A percentile compares a stretch with the other conserved stretches of the same genome.
These are phyloP conservation scores for Eucidaris tribuloides DNA, from an alignment of 35 echinoderm and acorn worm genomes.

Conservation along the genomic window DNA sequence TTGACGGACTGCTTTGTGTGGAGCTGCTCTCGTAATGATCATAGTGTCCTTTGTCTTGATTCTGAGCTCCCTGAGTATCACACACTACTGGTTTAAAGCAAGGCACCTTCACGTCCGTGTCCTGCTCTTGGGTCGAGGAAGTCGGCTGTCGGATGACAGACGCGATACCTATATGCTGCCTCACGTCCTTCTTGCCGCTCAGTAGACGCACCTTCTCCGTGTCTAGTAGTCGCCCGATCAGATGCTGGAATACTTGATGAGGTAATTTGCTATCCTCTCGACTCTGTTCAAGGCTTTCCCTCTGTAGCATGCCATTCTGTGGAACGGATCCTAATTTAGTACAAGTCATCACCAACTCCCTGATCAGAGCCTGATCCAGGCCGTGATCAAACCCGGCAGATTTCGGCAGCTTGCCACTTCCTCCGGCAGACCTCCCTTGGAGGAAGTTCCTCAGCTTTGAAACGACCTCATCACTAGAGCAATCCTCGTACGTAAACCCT, in stretches of 20 bases:
- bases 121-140: slow-evolving; percentile 23
- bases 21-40: slow-evolving; percentile 1
- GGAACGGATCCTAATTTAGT: slow-evolving; percentile 40
- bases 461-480: slow-evolving; percentile 21
- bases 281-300: slow-evolving; percentile 8
- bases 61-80: neutral
- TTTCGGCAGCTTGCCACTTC: slow-evolving; percentile 59
- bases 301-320: slow-evolving; percentile 21
- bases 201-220: slow-evolving; percentile 51
- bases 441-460: slow-evolving; percentile 68
- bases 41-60: neutral
- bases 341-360: slow-evolving; percentile 63
- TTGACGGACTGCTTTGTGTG: slow-evolving; percentile 8
- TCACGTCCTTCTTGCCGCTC: slow-evolving; percentile 53
- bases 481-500: neutral
- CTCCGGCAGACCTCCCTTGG: slow-evolving; percentile 46
- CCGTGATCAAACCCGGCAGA: slow-evolving; percentile 55
- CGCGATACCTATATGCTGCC: slow-evolving; percentile 40
- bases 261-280: slow-evolving; percentile 52
- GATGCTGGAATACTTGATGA: slow-evolving; percentile 60
- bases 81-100: slow-evolving; percentile 66
- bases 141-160: slow-evolving; percentile 53
- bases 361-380: slow-evolving; percentile 67
- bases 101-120: slow-evolving; percentile 70
- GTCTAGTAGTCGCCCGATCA: slow-evolving; percentile 58